Conservation (phyloP, 2,113 vertebrate species). For the Hoplias malabaricus region DNA sequence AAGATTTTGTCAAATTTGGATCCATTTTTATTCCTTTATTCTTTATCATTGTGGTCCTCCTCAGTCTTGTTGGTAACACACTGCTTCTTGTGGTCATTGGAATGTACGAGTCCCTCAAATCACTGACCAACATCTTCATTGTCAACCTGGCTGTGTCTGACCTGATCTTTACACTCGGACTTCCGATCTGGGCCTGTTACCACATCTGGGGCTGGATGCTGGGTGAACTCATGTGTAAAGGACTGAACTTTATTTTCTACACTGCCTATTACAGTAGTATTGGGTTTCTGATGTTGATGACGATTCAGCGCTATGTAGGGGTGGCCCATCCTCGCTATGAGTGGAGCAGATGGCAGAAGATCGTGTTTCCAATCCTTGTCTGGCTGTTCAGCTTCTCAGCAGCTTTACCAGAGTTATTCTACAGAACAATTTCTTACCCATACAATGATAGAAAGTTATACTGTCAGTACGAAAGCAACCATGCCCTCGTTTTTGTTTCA, state of each 20-base stretch:
- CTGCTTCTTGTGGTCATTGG: constrained; percentile 83
- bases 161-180: constrained; percentile 80
- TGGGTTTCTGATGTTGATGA: constrained; percentile 85
- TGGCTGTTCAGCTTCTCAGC: constrained; percentile 77
- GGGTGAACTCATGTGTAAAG: constrained; percentile 79
- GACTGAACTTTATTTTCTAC: constrained; percentile 78
- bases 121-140: constrained; percentile 80
- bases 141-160: constrained; percentile 72
- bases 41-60: background rate
- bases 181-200: constrained; percentile 82
- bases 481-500: constrained; percentile 53
- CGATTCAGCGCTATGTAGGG: constrained; percentile 78
- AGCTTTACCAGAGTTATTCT: constrained; percentile 74
- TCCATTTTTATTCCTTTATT: background rate
- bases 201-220: constrained; percentile 79
- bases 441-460: background rate
- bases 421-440: constrained; percentile 32
- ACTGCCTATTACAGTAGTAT: constrained; percentile 85
- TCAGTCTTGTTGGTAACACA: constrained; percentile 76
- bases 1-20: too few species aligned
- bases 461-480: constrained; percentile 64
- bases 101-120: constrained; percentile 81
- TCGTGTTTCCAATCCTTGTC: constrained; percentile 48
- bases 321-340: constrained; percentile 79
- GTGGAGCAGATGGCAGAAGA: background rate